Evolutionary conservation across 2,888 invertebrate genomes (phyloP), one percentile per base, ranked within the genome.

Genomic region (Lomographa bimaculata): DNA sequence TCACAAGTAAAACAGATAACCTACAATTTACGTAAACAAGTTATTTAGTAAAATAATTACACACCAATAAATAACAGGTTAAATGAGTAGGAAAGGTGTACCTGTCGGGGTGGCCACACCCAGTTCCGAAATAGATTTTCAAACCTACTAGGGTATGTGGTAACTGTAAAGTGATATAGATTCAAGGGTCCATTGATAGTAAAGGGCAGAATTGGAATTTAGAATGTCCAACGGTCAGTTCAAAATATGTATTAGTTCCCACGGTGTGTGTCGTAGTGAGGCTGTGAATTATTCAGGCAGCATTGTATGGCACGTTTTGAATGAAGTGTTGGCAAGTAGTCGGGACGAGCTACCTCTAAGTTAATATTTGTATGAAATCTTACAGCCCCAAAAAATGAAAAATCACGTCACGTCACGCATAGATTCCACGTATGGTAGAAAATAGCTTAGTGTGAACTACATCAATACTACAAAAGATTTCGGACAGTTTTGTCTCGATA

Each of bases 141-240:
- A n/a, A n/a, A n/a, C n/a, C n/a, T n/a, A n/a, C n/a, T n/a, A n/a
- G n/a, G n/a, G n/a, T n/a, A n/a, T n/a, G n/a, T n/a, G n/a, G n/a
- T n/a, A n/a, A n/a, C n/a, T n/a, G n/a, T n/a, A n/a, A n/a, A 7
- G 27, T 37, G 42, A 37, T 43, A 27, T 42, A 42, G 11, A 36
- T 9, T 33, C 32, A 12, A 24, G 18, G 18, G 9, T 11, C 30
- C 23, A 37, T 50, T 43, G 50, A 53, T 50, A 50, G 41, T 8
- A 53, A 53, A 53, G 53, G 53, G 43, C 46, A 41, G 27, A 46
- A 47, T 41, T 36, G 42, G 42, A 43, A 43, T 43, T 43, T 43
- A 43, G 42, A 43, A 43, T 33, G 42, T 32, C 30, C 18, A 23
- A 12, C 8, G 30, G 20, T 37, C 41, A 43, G 26, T 44, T 27